Evolutionary conservation across 2,797 vertebrate genomes (phyloP).

Genomic region (Gymnoscopelus microlampas): DNA sequence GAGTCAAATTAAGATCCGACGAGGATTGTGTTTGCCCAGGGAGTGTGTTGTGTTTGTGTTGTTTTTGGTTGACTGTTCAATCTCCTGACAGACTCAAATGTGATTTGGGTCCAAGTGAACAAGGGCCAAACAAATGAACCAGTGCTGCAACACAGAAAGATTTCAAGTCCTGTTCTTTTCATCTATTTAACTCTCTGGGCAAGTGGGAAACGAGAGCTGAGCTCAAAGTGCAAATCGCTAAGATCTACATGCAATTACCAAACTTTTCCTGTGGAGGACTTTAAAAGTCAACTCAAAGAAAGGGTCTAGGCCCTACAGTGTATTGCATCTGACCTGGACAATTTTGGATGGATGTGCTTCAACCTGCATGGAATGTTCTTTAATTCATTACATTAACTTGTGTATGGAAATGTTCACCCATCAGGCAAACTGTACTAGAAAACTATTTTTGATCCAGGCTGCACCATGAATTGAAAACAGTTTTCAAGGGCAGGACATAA

Average conservation of each 20-base stretch:
- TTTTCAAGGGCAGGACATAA: too few species aligned
- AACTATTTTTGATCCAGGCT: too few species aligned
- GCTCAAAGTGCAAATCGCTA: neutral
- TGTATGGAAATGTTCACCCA: too few species aligned
- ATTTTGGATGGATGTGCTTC: neutral
- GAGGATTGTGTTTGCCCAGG: constrained; percentile 38
- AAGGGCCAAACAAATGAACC: constrained; percentile 20
- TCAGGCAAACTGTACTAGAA: too few species aligned
- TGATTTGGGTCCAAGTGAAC: constrained; percentile 33
- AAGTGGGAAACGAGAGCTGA: neutral
- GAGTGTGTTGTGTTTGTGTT: neutral
- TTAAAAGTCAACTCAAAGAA: neutral
- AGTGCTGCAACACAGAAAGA: constrained; percentile 17
- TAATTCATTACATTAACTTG: too few species aligned
- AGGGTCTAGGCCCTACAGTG: too few species aligned
- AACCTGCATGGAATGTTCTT: too few species aligned
- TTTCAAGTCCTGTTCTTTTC: constrained; percentile 12
- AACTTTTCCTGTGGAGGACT: neutral
- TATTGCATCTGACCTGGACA: neutral
- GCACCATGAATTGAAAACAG: too few species aligned
- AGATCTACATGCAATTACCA: constrained; percentile 3
- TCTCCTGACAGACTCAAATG: constrained; percentile 36
- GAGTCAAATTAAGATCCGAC: too few species aligned
- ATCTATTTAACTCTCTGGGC: constrained; percentile 16
- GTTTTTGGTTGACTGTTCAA: constrained; percentile 38